Base-by-base conservation (phyloP, 1,140 invertebrate genomes). In the Drosophila athabasca region DNA sequence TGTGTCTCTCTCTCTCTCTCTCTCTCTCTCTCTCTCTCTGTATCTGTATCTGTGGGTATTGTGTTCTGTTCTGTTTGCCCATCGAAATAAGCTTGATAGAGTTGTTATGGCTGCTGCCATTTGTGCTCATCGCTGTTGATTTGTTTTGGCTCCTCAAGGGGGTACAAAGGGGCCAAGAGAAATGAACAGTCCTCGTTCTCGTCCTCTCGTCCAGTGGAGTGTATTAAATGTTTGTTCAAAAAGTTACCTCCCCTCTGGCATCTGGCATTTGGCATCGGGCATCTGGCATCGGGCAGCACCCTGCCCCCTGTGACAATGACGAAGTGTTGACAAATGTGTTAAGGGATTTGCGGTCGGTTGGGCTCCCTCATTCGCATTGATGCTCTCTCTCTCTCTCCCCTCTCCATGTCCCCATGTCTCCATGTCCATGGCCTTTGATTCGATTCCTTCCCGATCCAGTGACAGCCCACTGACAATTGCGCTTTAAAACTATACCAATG, bases 271-370 rank as follows among this genome's bases (percentile, higher is more conserved):
- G 31, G 31, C 31, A 11, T 5, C 11, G 13, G 35, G 35, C 35
- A 13, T 7, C 29, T 8, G 29, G 31, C 17, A 19, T 8, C 24
- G 17, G 17, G 17, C 17, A 19, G 17, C 3, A 22, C 8, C 41
- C 39, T 19, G 31, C n/a, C 31, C 11, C 43, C 43, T n/a, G 35
- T 82, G 85, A 90, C 87, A 90, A 83, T 85, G 87, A 90, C 79
- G 81, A 90, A 90, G 87, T 90, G 87, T 90, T 90, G 87, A 90
- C 85, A 90, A 90, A 90, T 90, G 81, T 90, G 87, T 85, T 85
- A 75, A 75, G 81, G 87, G 87, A 90, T 90, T 90, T 90, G 87
- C 81, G 87, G 87, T 90, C 69, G 78, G 72, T 70, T 85, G 71
- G 80, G 68, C 55, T 67, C 68, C 67, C 46, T 58, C 64, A 41